phyloP scores from a whole-genome alignment of 2,888 invertebrate species.

The Drosophila kokeensis region DNA sequence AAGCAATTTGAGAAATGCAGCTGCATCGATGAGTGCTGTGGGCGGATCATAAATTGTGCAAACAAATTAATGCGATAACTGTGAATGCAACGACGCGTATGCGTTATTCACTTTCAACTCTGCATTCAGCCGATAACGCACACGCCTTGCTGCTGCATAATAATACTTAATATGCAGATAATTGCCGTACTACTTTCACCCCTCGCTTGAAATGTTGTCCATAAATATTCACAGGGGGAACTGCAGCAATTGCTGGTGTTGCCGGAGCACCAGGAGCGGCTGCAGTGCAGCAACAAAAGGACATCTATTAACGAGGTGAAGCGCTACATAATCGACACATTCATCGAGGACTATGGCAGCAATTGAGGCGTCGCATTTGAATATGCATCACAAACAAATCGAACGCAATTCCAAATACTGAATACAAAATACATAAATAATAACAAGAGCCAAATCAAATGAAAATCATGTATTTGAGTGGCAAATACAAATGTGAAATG shows the following conservation, averaged over 20 bases:
- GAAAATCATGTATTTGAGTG: slow-evolving; percentile 32
- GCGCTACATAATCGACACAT: slow-evolving; percentile 85
- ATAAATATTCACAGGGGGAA: slow-evolving; percentile 77
- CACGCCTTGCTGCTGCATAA: slow-evolving; percentile 50
- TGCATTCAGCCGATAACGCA: slow-evolving; percentile 54
- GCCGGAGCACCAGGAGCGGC: slow-evolving; percentile 83
- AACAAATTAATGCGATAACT: slow-evolving; percentile 40
- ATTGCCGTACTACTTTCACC: slow-evolving; percentile 36
- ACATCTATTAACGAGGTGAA: slow-evolving; percentile 85
- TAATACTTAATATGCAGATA: slow-evolving; percentile 55
- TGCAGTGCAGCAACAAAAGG: slow-evolving; percentile 84
- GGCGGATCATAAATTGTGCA: slow-evolving; percentile 32
- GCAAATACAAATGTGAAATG: slow-evolving; percentile 32
- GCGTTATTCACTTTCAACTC: slow-evolving; percentile 36
- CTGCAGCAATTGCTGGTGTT: slow-evolving; percentile 83
- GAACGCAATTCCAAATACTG: slow-evolving; percentile 28
- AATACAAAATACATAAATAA: slow-evolving; percentile 9
- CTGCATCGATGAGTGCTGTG: not conserved
- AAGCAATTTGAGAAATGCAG: slow-evolving; percentile 31
- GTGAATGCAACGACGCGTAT: slow-evolving; percentile 44
- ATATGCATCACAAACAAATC: slow-evolving; percentile 30
- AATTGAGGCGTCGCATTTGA: slow-evolving; percentile 68
- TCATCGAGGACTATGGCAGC: slow-evolving; percentile 84
- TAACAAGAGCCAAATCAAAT: slow-evolving; percentile 52
- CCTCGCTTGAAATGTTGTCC: not conserved